Base-by-base conservation (phyloP, 2,797 vertebrate genomes). In the Neosalanx taihuensis region DNA sequence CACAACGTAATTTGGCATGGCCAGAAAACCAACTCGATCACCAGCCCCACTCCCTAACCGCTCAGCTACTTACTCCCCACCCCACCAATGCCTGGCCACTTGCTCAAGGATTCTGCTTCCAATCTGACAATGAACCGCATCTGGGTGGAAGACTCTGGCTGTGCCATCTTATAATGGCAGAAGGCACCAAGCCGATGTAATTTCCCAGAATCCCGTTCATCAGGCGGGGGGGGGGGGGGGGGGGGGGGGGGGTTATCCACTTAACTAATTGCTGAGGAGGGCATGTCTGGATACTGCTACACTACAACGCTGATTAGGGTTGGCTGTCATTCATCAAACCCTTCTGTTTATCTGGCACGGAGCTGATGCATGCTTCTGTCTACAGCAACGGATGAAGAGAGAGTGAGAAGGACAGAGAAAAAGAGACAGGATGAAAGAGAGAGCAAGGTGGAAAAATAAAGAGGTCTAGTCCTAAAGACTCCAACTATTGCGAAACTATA, bases 321-420 rank as follows among this genome's bases (percentile, higher is more conserved):
- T 78, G 82, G 74, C 79, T 77, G 67, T 71, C 72, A 69, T 79
- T 88, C 73, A 83, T 68, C 66, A 75, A 85, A 80, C 53, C 31
- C 73, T 69, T 23, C 51, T 0, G 79, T 79, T 72, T 78, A 71
- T 51, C 4, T 1, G 23, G 59, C 23, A 61, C 13, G 5, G 59
- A 30, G 23, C 51, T 56, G 49, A 51, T 51, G 51, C 15, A 56
- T 1, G 51, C 1, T 56, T 56, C 18, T 56, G 51, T 56, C 15
- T 17, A n/a, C 20, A 61, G 59, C 15, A 23, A 62, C 3, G 70
- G 69, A 66, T 70, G 56, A 26, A 58, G 31, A 68, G 56, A 65
- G 37, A 9, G n/a, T 29, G 20, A 29, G 58, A 18, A 9, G 29
- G n/a, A 61, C 18, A 73, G 10, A 26, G 46, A 73, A 5, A n/a